phyloP scores from a whole-genome alignment of 35 echinoderm and acorn worm species.

The Apostichopus japonicus region DNA sequence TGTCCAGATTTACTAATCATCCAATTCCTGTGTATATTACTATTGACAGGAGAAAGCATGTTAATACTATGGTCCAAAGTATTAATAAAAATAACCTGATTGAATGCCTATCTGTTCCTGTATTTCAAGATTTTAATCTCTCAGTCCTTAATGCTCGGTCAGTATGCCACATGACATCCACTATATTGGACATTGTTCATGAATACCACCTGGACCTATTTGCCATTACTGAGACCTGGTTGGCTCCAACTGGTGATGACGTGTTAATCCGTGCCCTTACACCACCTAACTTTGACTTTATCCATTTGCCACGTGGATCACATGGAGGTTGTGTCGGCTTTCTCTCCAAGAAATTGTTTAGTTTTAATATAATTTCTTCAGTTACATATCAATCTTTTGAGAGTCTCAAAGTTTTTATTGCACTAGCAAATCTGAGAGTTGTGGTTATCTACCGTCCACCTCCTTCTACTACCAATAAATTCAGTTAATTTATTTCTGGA shows the following conservation, averaged over 20 bases:
- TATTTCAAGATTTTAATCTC: neutral
- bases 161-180: neutral
- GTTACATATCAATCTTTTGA: neutral
- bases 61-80: no score
- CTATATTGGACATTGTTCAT: neutral
- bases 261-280: neutral
- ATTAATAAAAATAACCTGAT: neutral
- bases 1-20: neutral
- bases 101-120: neutral
- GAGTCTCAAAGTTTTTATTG: neutral
- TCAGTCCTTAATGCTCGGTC: neutral
- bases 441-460: neutral
- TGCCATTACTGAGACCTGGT: constrained; percentile 25
- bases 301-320: constrained; percentile 6
- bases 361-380: neutral
- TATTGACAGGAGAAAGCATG: neutral
- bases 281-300: neutral
- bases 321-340: constrained; percentile 36
- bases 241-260: neutral
- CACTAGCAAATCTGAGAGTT: neutral
- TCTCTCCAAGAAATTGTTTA: neutral
- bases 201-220: constrained; percentile 15
- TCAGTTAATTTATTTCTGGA: neutral
- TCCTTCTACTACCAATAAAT: constrained; percentile 4
- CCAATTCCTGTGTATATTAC: constrained; percentile 3